Conservation (phyloP, 2,797 vertebrate genomes). For the Eulemur rubriventer region DNA sequence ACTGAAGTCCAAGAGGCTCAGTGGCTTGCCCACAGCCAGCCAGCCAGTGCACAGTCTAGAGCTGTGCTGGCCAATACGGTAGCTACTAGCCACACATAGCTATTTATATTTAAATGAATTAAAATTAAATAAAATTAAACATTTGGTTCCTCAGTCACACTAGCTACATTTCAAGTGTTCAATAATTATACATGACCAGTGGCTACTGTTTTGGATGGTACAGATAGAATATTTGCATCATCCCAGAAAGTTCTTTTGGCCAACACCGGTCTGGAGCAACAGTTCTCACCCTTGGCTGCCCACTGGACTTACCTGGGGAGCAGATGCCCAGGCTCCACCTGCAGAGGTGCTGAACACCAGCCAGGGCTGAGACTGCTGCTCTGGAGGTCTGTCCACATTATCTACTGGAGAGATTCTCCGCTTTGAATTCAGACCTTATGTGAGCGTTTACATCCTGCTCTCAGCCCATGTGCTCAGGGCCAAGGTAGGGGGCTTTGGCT, state of each 20-base stretch:
- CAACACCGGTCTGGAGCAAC: neutral
- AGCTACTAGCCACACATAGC: neutral
- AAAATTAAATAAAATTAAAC: neutral
- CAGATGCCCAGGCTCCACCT: rapidly evolving
- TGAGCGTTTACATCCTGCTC: neutral
- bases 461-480: neutral
- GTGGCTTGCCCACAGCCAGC: neutral
- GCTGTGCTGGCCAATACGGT: neutral
- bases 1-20: neutral
- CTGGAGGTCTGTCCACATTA: neutral
- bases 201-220: neutral
- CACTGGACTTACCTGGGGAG: neutral
- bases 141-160: neutral
- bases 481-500: neutral
- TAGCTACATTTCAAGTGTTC: neutral
- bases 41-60: neutral
- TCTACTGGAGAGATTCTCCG: neutral
- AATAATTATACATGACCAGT: neutral
- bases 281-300: neutral
- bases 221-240: neutral
- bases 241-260: neutral
- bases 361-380: neutral
- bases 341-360: neutral
- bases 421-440: neutral
- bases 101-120: neutral